phyloP scores from a whole-genome alignment of 2,888 invertebrate genomes.

The Aelia acuminata region DNA sequence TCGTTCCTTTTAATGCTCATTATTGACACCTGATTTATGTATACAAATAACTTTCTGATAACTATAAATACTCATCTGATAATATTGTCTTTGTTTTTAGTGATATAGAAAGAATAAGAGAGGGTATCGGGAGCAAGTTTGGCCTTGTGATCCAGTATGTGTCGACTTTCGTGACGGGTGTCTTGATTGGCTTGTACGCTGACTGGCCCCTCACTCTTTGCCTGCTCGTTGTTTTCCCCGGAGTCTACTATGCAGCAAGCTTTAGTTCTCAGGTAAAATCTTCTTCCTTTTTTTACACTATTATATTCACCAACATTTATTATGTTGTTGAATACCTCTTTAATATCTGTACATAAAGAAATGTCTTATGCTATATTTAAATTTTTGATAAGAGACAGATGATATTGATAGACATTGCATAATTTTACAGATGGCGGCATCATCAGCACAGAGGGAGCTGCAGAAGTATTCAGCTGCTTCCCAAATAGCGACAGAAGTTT shows the following conservation, averaged over 20 bases:
- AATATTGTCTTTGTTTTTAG: constrained; percentile 67
- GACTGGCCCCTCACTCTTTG: constrained; percentile 89
- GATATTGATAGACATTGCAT: no score
- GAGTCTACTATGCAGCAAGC: constrained; percentile 81
- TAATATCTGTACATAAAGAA: no score
- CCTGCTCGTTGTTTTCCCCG: constrained; percentile 81
- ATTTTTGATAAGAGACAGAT: no score
- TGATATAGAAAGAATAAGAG: constrained; percentile 82
- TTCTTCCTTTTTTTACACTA: neutral
- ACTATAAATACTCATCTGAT: neutral
- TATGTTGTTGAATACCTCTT: no score
- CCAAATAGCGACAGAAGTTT: constrained; percentile 70
- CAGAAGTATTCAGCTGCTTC: constrained; percentile 71
- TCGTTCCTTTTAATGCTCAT: no score
- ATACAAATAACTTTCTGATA: neutral
- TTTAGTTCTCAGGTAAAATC: constrained; percentile 78
- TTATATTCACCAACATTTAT: no score
- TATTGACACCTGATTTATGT: no score
- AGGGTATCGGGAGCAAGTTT: constrained; percentile 87
- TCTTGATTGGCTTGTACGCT: constrained; percentile 80
- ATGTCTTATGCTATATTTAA: no score
- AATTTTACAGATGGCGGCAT: constrained; percentile 20
- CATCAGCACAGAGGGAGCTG: constrained; percentile 70
- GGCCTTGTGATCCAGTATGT: constrained; percentile 80
- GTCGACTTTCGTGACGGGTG: constrained; percentile 79